phyloP scores from a whole-genome alignment of 2,797 vertebrate genomes.

The Schizopygopsis malacanthus region DNA sequence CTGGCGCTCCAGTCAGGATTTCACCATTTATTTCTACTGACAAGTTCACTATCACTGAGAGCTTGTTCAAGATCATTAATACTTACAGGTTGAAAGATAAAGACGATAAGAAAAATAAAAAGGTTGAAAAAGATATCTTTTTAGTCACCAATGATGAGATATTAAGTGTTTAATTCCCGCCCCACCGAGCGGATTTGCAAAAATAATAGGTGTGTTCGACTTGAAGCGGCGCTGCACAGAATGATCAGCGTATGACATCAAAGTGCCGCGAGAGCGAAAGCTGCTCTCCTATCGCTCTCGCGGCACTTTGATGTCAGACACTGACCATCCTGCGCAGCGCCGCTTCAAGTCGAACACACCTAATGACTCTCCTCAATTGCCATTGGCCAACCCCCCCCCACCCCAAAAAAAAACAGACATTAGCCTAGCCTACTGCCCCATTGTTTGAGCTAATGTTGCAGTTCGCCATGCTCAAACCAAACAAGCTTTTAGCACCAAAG shows the following conservation, averaged over 20 bases:
- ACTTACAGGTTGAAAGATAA: conserved; percentile 40
- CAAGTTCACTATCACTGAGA: conserved; percentile 35
- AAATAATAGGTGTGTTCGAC: neutral
- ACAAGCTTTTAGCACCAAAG: neutral
- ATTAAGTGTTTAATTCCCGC: neutral
- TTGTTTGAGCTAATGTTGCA: neutral
- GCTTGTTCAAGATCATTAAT: conserved; percentile 15
- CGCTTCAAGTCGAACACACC: too few relatives aligned
- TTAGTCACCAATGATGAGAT: neutral
- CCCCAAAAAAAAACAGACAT: neutral
- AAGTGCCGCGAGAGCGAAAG: too few relatives aligned
- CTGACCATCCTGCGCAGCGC: too few relatives aligned
- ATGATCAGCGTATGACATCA: too few relatives aligned
- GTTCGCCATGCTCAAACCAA: neutral
- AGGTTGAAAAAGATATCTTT: neutral
- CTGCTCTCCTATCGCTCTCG: too few relatives aligned
- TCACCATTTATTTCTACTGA: conserved; percentile 26
- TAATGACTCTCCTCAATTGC: neutral
- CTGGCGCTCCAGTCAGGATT: neutral
- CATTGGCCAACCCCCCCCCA: neutral
- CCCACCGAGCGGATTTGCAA: neutral
- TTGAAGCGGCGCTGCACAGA: too few relatives aligned
- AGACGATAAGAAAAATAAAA: neutral
- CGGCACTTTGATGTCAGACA: too few relatives aligned
- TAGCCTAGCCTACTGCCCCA: neutral